Conservation (phyloP, 2,888 invertebrate genomes). For the Diaphora mendica region DNA sequence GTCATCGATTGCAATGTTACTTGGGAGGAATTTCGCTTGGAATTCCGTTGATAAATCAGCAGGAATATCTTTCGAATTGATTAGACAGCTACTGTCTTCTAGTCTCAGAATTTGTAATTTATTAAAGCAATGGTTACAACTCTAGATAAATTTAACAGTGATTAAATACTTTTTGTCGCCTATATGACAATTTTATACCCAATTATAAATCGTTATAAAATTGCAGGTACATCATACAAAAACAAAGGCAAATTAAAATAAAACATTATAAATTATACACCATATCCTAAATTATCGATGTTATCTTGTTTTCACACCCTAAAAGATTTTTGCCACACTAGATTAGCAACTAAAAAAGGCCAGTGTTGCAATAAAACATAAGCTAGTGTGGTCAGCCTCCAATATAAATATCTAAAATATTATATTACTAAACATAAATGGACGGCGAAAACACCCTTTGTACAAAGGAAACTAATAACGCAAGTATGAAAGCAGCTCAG, state of each 20-base stretch:
- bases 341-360: background rate
- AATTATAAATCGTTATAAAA: background rate
- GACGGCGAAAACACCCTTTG: background rate
- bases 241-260: too few relatives aligned
- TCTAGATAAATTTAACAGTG: background rate
- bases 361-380: background rate
- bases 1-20: constrained; percentile 16
- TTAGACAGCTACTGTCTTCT: constrained; percentile 28
- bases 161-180: background rate
- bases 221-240: too few relatives aligned
- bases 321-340: background rate
- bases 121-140: background rate
- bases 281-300: too few relatives aligned
- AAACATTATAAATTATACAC: too few relatives aligned
- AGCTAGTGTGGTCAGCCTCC: background rate
- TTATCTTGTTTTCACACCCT: too few relatives aligned
- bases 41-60: constrained; percentile 44
- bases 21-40: constrained; percentile 32
- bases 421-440: background rate
- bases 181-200: background rate
- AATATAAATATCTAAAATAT: background rate
- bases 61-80: constrained; percentile 37
- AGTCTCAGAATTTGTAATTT: constrained; percentile 20
- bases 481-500: background rate
- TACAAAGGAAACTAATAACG: constrained; percentile 8